Evolutionary conservation across 1,140 invertebrate genomes (phyloP), one percentile per base, ranked within the genome.

Genomic region (Drosophila athabasca): DNA sequence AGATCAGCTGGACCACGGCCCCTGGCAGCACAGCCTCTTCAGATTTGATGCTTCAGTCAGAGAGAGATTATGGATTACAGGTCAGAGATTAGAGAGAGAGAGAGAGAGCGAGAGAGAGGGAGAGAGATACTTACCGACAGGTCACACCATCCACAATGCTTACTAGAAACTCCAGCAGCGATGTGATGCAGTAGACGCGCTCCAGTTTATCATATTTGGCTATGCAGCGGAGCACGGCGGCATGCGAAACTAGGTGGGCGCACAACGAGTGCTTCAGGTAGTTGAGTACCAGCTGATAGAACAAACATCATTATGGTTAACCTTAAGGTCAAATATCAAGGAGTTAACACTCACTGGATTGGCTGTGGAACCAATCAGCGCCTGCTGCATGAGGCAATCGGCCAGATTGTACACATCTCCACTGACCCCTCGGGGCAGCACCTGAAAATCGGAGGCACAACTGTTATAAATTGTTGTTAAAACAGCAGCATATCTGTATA

Each of bases 211-310:
- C 96, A 92, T 97, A 98, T 92, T 97, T 97, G 50, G 96, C 95
- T 58, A 99, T 96, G 77, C 96, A 94, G 89, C 96, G 95, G 13
- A 99, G 89, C 0, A 98, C 97, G 9, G 97, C 96, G 13, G 96
- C 96, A 92, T 97, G 97, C 2, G 97, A 97, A 0, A 99, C 96
- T 46, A 98, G 92, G 93, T 97, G 96, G 26, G 97, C 96, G 79
- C 96, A 96, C 35, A 98, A 92, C 4, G 96, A 98, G 93, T 99
- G 97, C 91, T 96, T 97, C 31, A 99, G 93, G 92, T 98, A 99
- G 15, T 96, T 97, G 68, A 99, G 93, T 31, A 98, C 96, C 69
- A 98, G 92, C 84, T 96, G 94, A 0, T 67, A 54, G n/a, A 7
- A 62, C 1, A 0, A 35, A 11, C 1, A 26, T 26, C 0, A 9